Evolutionary conservation across 2,113 vertebrate genomes (phyloP), one percentile per base, ranked within the genome.

Genomic region (Dryoscopus gambensis): DNA sequence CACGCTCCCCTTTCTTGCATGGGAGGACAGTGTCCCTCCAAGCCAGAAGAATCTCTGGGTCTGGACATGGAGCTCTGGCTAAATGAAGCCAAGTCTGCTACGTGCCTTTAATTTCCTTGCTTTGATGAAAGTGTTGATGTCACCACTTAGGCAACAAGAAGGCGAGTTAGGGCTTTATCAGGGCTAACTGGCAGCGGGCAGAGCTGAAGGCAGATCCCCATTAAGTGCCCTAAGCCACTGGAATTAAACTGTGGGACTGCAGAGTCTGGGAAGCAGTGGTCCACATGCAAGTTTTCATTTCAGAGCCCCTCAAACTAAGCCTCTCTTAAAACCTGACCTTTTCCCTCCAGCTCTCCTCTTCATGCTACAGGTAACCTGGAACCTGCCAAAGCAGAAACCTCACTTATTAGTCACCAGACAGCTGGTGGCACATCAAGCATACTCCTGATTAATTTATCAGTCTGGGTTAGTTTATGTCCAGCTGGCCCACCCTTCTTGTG

Each of bases 71-170:
- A 93, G 55, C 55, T 77, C 40, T 44, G 27, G 67, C 33, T 93
- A 76, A 96, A 94, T 40, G 84, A 76, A 85, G 50, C 71, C 0
- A 6, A 84, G 77, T 80, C 67, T 86, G 78, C 92, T 93, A 80
- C 35, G 71, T 89, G 87, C 81, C 70, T 91, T 70, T 90, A 83
- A 94, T 94, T 96, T 90, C 93, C 78, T 73, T 70, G 90, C 79
- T 79, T 86, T 86, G 90, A 96, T 94, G 82, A 62, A 96, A 91
- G 79, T 21, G 89, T 53, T 91, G 88, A 94, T 92, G 92, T 96
- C 87, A 88, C 55, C 71, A 88, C 87, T 94, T 83, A 95, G 75
- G 64, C 75, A 91, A 77, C 0, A 16, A 83, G 89, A 65, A 93
- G 78, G 84, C 2, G 3, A 86, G 75, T 80, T 59, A 90, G 78